Base-by-base conservation (phyloP, 1,140 invertebrate species). In the Lordiphosa collinella region DNA sequence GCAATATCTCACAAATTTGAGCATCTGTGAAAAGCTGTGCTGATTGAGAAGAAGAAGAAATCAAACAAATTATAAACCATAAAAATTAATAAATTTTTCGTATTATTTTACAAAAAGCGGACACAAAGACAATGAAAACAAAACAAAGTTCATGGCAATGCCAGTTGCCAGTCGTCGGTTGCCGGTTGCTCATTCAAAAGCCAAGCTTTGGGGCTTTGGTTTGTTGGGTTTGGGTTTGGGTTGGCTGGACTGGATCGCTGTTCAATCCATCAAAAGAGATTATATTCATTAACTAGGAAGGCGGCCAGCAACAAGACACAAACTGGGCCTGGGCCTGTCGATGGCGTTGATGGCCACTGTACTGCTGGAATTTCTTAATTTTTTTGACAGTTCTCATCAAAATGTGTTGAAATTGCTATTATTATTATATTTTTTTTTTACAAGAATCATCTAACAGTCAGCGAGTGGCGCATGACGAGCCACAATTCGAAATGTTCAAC, bases 181-280 rank as follows among this genome's bases (percentile, higher is more conserved):
- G 25, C 25, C 25, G 37, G 55, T 38, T 66, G 55, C 38, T 41
- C 36, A 55, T 61, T 69, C 52, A 74, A 74, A 74, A 75, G 64
- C 56, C 44, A 43, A 38, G 32, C 48, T 36, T 60, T 43, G 36
- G 3, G 35, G 47, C 54, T 47, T 64, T 35, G 31, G 41, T 31
- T 46, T 43, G 22, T 25, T 59, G 5, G 43, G 7, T 32, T 61
- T 50, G 41, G 7, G 16, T 53, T 50, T 49, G 14, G 37, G 41
- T 54, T 50, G 35, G 31, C 36, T 48, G 46, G 40, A 6, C 46
- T 53, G 43, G 56, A 16, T 40, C 32, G 59, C 65, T 80, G 78
- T 71, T 84, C 76, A 76, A 80, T 80, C 76, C 76, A 80, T 80
- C 76, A 80, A 80, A 82, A 80, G 78, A 80, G 76, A 80, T 80